phyloP scores from a whole-genome alignment of 1,140 invertebrate species.

The Contarinia nasturtii region DNA sequence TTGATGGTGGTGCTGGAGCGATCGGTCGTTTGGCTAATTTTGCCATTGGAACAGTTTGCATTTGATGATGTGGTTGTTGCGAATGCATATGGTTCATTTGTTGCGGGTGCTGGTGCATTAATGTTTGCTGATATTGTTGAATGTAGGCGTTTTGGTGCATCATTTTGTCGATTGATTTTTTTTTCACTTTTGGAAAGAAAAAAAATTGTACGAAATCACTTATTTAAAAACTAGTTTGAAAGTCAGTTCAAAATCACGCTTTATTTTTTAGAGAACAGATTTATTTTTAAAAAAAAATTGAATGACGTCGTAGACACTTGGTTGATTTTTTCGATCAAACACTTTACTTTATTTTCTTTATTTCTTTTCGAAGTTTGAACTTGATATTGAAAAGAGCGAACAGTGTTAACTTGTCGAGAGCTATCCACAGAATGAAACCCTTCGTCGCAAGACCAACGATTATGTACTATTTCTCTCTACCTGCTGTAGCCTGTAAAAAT shows the following conservation, averaged over 20 bases:
- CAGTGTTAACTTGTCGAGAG: constrained; percentile 17
- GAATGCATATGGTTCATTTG: neutral
- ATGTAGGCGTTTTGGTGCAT: constrained; percentile 3
- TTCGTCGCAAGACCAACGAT: constrained; percentile 14
- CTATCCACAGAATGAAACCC: constrained; percentile 23
- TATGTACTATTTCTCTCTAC: constrained; percentile 9
- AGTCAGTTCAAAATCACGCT: too few relatives aligned
- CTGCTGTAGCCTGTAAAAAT: neutral
- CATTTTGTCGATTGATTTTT: too few relatives aligned
- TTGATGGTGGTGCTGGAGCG: constrained; percentile 11
- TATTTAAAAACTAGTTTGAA: too few relatives aligned
- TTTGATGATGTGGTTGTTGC: constrained; percentile 9
- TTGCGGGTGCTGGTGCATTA: too few relatives aligned
- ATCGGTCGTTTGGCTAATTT: constrained; percentile 20
- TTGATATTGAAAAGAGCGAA: too few relatives aligned
- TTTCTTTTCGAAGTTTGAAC: too few relatives aligned
- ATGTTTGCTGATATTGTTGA: neutral
- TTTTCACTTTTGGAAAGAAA: too few relatives aligned
- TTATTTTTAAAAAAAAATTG: too few relatives aligned
- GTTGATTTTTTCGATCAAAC: too few relatives aligned
- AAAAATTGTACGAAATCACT: too few relatives aligned
- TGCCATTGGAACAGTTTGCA: neutral
- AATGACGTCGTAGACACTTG: too few relatives aligned
- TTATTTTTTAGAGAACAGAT: too few relatives aligned
- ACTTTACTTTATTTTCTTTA: neutral